These are phyloP conservation scores for Digitonthophagus gazella DNA, from an alignment of 2,888 invertebrate genomes.

Conservation along the genomic window DNA sequence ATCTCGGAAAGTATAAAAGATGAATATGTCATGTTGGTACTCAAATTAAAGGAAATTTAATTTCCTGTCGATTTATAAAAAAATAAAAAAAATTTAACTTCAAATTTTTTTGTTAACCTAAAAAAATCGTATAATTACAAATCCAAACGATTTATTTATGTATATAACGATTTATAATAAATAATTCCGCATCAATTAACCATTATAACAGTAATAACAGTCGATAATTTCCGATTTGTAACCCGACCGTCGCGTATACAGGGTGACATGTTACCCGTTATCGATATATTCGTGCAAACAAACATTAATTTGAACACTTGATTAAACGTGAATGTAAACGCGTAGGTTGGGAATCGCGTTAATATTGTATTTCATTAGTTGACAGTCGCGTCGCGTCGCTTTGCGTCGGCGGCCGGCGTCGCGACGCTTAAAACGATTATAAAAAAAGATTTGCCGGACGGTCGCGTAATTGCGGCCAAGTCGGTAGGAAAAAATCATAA, in stretches of 20 bases:
- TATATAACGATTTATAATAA: background rate
- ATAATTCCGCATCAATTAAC: background rate
- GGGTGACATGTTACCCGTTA: background rate
- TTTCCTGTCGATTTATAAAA: no score
- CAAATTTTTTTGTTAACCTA: no score
- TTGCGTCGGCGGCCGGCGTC: background rate
- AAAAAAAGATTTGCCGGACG: no score
- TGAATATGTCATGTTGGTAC: no score
- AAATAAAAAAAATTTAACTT: no score
- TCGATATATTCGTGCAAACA: background rate
- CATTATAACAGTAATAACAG: background rate
- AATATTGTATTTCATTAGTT: conserved; percentile 3
- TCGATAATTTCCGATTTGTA: background rate
- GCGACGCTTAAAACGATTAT: no score
- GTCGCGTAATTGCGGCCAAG: conserved; percentile 42
- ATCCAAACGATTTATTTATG: background rate
- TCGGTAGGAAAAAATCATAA: conserved; percentile 49
- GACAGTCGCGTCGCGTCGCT: background rate
- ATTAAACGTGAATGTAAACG: conserved; percentile 11
- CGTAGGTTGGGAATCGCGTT: background rate
- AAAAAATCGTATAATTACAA: no score
- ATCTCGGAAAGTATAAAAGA: no score
- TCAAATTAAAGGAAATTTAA: no score
- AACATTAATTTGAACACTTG: conserved; percentile 14
- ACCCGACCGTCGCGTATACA: background rate